These are phyloP conservation scores for Copsychus sechellarum DNA, from an alignment of 2,113 vertebrate genomes.

Conservation along the genomic window DNA sequence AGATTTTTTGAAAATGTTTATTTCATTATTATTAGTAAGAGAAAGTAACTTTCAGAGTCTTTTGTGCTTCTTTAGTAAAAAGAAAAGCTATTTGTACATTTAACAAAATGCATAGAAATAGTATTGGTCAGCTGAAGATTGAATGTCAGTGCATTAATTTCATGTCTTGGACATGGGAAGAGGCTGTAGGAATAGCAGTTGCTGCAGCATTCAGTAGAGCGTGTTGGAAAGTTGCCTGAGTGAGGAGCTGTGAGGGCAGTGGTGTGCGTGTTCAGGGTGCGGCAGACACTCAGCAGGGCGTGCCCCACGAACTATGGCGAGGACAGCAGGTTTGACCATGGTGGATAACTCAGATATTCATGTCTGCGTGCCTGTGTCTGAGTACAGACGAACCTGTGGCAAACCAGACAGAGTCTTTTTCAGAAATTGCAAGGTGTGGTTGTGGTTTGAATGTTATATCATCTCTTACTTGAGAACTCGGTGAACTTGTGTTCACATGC, in stretches of 20 bases:
- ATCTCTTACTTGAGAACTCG: neutral
- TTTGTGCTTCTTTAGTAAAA: neutral
- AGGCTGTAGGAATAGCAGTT: neutral
- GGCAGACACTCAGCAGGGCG: neutral
- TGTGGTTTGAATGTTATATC: neutral
- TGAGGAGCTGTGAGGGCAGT: neutral
- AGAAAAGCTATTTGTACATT: neutral
- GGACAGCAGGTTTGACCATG: neutral
- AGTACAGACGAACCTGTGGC: neutral
- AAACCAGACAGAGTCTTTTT: neutral
- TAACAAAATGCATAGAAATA: neutral
- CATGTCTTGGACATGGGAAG: neutral
- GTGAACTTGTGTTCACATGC: neutral
- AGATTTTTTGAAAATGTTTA: neutral
- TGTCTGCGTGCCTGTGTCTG: neutral
- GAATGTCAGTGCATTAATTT: neutral
- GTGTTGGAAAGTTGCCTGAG: neutral
- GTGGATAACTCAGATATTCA: neutral
- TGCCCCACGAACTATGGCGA: neutral
- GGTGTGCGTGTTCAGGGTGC: neutral
- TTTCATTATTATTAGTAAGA: neutral
- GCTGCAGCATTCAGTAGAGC: neutral
- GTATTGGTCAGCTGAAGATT: neutral
- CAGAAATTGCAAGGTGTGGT: conserved; percentile 24
- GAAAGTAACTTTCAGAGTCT: neutral